Evolutionary conservation across 2,113 vertebrate species (phyloP).

Genomic region (Atlantisia rogersi): DNA sequence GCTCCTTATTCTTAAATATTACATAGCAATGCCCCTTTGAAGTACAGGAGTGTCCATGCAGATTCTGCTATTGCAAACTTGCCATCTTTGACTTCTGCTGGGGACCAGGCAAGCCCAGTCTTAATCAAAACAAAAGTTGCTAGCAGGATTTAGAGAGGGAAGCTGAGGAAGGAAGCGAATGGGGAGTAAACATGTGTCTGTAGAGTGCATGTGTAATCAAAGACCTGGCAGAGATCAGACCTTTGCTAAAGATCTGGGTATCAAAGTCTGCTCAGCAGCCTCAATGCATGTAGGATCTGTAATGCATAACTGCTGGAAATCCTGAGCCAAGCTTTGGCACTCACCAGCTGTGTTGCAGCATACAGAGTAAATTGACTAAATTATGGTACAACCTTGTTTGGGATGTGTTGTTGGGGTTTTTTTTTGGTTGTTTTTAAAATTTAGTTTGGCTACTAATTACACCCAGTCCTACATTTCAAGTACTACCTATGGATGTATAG

Average conservation of each 20-base stretch:
- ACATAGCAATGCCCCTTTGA: neutral
- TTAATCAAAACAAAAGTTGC: conserved; percentile 45
- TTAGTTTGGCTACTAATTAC: neutral
- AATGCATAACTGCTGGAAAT: neutral
- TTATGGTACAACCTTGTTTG: neutral
- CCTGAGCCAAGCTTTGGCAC: neutral
- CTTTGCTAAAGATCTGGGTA: neutral
- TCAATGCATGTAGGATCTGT: accelerated
- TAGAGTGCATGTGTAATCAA: neutral
- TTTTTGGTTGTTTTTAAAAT: too few species aligned
- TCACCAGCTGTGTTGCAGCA: neutral
- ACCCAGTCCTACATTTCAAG: neutral
- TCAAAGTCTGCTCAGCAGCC: neutral
- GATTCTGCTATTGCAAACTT: neutral
- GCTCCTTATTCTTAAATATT: neutral
- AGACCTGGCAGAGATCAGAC: neutral
- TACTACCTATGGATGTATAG: neutral
- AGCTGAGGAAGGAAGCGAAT: conserved; percentile 53
- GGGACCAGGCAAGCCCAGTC: neutral
- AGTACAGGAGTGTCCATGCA: neutral
- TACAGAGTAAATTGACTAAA: neutral
- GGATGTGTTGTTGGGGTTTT: too few species aligned
- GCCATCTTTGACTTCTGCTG: neutral
- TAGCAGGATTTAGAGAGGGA: conserved; percentile 50
- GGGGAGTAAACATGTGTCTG: neutral